Conservation (phyloP, 2,888 invertebrate species). For the Caenorhabditis panamensis region DNA sequence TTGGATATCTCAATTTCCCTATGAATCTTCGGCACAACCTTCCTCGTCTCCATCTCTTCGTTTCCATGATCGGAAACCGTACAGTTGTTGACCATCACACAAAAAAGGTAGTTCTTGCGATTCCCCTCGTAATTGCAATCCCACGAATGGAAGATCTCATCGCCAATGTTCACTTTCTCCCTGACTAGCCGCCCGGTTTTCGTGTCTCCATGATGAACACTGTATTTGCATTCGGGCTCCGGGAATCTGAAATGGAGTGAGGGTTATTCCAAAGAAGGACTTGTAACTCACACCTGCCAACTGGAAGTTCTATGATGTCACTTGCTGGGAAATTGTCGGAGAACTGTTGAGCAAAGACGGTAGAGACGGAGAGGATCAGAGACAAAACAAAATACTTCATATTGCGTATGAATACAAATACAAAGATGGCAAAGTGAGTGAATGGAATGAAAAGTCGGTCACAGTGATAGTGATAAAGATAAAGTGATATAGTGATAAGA, state of each 20-base stretch:
- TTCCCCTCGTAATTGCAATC: slow-evolving; percentile 69
- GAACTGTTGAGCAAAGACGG: slow-evolving; percentile 20
- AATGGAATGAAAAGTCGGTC: slow-evolving; percentile 41
- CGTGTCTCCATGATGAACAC: slow-evolving; percentile 65
- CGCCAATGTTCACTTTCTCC: slow-evolving; percentile 64
- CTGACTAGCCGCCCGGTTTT: slow-evolving; percentile 44
- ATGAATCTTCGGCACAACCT: slow-evolving; percentile 7
- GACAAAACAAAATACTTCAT: slow-evolving; percentile 15
- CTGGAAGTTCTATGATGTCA: slow-evolving; percentile 75
- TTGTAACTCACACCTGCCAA: slow-evolving; percentile 68
- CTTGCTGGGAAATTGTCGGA: slow-evolving; percentile 61
- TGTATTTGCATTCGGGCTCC: slow-evolving; percentile 76
- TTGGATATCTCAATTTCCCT: not conserved
- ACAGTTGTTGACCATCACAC: slow-evolving; percentile 80
- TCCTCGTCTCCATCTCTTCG: slow-evolving; percentile 25
- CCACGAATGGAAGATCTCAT: slow-evolving; percentile 73
- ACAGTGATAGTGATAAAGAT: slow-evolving; percentile 32
- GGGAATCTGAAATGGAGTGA: slow-evolving; percentile 68
- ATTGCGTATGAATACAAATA: too few species aligned
- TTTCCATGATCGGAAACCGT: slow-evolving; percentile 71
- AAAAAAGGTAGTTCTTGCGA: slow-evolving; percentile 73
- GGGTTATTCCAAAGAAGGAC: too few species aligned
- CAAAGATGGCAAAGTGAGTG: too few species aligned
- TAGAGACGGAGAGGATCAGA: not conserved
- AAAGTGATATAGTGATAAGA: slow-evolving; percentile 12